Evolutionary conservation across 2,797 vertebrate species (phyloP).

Genomic region (Amblyopsis hoosieri): DNA sequence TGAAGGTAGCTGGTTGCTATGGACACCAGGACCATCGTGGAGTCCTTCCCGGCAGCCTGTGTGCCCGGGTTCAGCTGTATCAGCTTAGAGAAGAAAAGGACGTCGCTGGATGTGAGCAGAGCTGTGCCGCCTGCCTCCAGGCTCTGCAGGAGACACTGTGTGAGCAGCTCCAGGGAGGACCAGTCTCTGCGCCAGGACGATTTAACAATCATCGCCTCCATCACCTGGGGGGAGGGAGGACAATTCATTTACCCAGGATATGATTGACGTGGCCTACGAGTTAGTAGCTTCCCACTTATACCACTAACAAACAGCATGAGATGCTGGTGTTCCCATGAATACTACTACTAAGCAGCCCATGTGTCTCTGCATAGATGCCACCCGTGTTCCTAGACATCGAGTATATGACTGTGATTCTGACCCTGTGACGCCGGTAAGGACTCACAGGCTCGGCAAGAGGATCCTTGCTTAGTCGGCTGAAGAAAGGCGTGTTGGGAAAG

Average conservation of each 20-base stretch:
- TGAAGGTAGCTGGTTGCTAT: slow-evolving; percentile 73
- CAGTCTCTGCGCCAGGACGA: slow-evolving; percentile 45
- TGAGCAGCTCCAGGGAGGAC: slow-evolving; percentile 54
- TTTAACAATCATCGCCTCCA: slow-evolving; percentile 51
- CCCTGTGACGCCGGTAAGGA: slow-evolving; percentile 16
- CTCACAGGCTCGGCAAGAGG: slow-evolving; percentile 64
- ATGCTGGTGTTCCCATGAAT: neutral
- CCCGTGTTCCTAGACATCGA: too few relatives aligned
- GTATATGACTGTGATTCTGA: too few relatives aligned
- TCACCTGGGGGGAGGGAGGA: slow-evolving; percentile 46
- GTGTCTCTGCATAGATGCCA: neutral
- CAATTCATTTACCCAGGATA: too few relatives aligned
- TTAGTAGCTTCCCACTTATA: too few relatives aligned
- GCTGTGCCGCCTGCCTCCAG: slow-evolving; percentile 50
- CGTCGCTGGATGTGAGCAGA: slow-evolving; percentile 64
- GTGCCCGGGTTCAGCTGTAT: slow-evolving; percentile 52
- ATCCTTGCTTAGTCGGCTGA: slow-evolving; percentile 63
- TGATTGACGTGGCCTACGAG: too few relatives aligned
- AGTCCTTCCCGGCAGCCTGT: slow-evolving; percentile 12
- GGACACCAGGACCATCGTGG: slow-evolving; percentile 62
- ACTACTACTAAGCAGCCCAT: neutral
- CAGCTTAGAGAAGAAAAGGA: slow-evolving; percentile 67
- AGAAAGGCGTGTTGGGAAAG: slow-evolving; percentile 71
- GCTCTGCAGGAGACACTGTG: slow-evolving; percentile 49
- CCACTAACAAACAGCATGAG: too few relatives aligned